Evolutionary conservation across 2,888 invertebrate species (phyloP), one percentile per base, ranked within the genome.

Genomic region (Andrena haemorrhoa): DNA sequence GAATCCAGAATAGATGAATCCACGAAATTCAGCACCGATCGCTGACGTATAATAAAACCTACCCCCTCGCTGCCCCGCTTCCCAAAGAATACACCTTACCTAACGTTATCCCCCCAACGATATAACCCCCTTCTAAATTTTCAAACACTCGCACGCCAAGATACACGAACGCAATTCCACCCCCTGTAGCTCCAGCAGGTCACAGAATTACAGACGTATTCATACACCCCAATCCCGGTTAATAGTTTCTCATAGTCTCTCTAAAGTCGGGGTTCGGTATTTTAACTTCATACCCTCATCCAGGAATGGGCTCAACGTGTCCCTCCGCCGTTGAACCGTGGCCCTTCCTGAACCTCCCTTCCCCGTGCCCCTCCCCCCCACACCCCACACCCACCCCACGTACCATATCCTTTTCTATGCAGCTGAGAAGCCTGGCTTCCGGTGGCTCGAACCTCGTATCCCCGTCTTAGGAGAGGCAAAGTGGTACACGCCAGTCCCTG

Each of bases 201-300:
- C 29, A 20, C 47, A n/a, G 49, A 72, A 47, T 77, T 61, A 66
- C 47, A 23, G 58, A 51, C 64, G 4, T 8, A 47, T 20, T 8
- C 58, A 41, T 60, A 76, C 73, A 87, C 88, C 88, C 89, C 89
- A 90, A 91, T 91, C 89, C 89, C 89, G 84, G 90, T 90, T 92
- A 91, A 92, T 90, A 91, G 91, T 92, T 90, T 88, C 85, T 79
- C 74, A 56, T 29, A 53, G 89, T 87, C 88, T 85, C 79, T 53
- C 53, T 77, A 69, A 72, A 53, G 47, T 71, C 74, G 66, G 80
- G 65, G 61, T 73, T 86, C 83, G 88, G 90, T 91, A 92, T 92
- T 92, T 92, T 90, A 90, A 90, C 89, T 91, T 87, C 86, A 89
- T 88, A 88, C 88, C 83, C 88, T 90, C 89, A 87, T 89, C 86